Percentiles rank a stretch among this genome's conserved stretches.
Conservation (phyloP, 2,113 vertebrate species). For the Tychaedon coryphoeus region DNA sequence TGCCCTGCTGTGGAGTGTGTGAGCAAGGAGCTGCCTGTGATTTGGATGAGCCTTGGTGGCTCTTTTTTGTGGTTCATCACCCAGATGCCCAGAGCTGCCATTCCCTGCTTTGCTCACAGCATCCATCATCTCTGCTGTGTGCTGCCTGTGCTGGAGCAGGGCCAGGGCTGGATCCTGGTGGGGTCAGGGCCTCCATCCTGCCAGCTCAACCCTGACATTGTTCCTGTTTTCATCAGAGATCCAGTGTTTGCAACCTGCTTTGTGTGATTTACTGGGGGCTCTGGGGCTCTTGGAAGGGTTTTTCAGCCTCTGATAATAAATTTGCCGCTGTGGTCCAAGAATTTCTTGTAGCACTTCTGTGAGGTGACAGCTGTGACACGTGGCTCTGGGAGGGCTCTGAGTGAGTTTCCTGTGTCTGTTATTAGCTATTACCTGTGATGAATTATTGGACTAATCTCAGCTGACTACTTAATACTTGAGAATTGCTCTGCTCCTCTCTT, state of each 20-base stretch:
- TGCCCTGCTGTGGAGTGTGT: background rate
- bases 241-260: background rate
- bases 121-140: background rate
- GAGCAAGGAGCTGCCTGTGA: background rate
- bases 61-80: background rate
- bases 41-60: background rate
- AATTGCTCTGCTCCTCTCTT: background rate
- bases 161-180: background rate
- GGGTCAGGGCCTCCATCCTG: background rate
- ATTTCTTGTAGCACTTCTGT: background rate
- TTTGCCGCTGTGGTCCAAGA: background rate
- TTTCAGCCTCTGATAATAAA: conserved; percentile 19
- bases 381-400: background rate
- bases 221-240: background rate
- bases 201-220: background rate
- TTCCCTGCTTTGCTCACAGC: background rate
- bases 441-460: conserved; percentile 39
- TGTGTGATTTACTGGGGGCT: conserved; percentile 19
- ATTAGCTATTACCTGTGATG: conserved; percentile 45
- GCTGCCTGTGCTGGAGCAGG: background rate
- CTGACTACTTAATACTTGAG: conserved; percentile 22
- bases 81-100: background rate
- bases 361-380: background rate
- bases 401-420: background rate
- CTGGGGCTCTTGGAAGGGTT: background rate